Conservation (phyloP, 2,888 invertebrate species). For the Agriopis aurantiaria region DNA sequence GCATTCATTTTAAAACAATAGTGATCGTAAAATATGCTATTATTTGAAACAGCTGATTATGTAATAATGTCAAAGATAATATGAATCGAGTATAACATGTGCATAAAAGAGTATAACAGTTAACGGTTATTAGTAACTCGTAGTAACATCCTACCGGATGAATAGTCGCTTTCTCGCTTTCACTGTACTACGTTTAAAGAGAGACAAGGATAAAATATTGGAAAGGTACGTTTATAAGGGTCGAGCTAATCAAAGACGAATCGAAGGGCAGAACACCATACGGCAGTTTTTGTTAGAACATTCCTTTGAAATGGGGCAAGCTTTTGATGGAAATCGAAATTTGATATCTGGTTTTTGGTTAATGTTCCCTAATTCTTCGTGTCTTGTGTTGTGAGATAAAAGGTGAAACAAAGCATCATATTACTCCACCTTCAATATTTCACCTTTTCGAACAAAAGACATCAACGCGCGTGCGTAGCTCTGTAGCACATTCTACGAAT, state of each 20-base stretch:
- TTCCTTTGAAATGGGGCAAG: slow-evolving; percentile 29
- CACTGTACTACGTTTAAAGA: slow-evolving; percentile 18
- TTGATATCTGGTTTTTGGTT: slow-evolving; percentile 31
- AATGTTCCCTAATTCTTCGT: slow-evolving; percentile 2
- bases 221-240: slow-evolving; percentile 35
- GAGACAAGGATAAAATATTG: slow-evolving; percentile 34
- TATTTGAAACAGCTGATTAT: too few relatives aligned
- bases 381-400: neutral
- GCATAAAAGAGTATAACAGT: neutral
- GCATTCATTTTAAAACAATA: too few relatives aligned
- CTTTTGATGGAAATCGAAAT: slow-evolving; percentile 34
- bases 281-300: slow-evolving; percentile 39
- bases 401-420: neutral
- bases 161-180: slow-evolving; percentile 39
- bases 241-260: slow-evolving; percentile 43
- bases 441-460: slow-evolving; percentile 56
- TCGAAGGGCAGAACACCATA: slow-evolving; percentile 43
- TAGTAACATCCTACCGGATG: slow-evolving; percentile 36
- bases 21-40: too few relatives aligned
- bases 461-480: slow-evolving; percentile 56
- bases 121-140: slow-evolving; percentile 30
- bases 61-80: too few relatives aligned
- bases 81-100: neutral
- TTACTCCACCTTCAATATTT: neutral
- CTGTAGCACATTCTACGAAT: neutral